A percentile compares a stretch with the other conserved stretches of the same genome.
Evolutionary conservation across 2,888 invertebrate genomes (phyloP).

Genomic region (Stenotaenia linearis): DNA sequence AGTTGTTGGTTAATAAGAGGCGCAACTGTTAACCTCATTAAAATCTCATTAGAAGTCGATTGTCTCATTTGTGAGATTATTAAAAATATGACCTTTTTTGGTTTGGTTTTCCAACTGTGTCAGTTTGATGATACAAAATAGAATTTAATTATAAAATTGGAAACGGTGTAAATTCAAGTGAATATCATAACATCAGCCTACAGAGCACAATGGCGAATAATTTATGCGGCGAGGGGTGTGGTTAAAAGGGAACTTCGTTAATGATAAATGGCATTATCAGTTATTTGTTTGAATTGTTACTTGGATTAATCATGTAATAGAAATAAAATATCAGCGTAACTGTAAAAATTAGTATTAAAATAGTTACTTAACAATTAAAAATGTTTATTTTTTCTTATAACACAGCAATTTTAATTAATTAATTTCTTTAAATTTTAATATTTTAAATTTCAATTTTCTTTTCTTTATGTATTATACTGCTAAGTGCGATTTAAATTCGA

Average conservation of each 20-base stretch:
- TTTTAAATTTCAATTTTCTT: too few relatives aligned
- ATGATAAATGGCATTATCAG: neutral
- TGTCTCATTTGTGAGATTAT: neutral
- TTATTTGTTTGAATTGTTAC: neutral
- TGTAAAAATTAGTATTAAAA: too few relatives aligned
- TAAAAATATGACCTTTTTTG: neutral
- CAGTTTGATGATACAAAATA: neutral
- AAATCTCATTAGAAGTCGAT: conserved; percentile 4
- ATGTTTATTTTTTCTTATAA: too few relatives aligned
- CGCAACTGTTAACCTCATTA: neutral
- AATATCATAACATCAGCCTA: neutral
- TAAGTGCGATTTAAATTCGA: neutral
- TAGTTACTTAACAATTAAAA: too few relatives aligned
- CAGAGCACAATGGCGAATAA: neutral
- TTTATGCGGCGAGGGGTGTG: neutral
- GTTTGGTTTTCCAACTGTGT: neutral
- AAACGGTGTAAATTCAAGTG: neutral
- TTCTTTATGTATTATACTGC: too few relatives aligned
- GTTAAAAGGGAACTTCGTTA: neutral
- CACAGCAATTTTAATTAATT: too few relatives aligned
- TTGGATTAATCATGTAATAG: neutral
- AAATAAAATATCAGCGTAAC: neutral
- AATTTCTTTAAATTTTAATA: too few relatives aligned
- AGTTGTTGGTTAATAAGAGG: conserved; percentile 4
- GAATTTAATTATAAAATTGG: neutral